Evolutionary conservation across 2,888 invertebrate species (phyloP).

Genomic region (Amorpha juglandis): DNA sequence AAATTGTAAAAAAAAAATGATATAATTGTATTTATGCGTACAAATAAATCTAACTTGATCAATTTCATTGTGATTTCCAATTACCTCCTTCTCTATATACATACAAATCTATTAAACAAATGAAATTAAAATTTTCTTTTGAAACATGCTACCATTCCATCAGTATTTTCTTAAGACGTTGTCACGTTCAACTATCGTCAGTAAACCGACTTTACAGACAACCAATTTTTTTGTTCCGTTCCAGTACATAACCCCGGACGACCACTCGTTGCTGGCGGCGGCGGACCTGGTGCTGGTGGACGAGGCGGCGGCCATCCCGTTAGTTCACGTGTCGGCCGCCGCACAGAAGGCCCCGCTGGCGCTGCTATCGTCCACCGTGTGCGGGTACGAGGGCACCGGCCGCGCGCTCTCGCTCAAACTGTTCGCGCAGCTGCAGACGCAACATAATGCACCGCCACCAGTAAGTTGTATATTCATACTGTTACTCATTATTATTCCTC

Average conservation of each 20-base stretch:
- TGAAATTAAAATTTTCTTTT: too few relatives aligned
- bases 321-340: conserved; percentile 94
- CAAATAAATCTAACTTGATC: too few relatives aligned
- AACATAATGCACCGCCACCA: conserved; percentile 85
- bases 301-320: conserved; percentile 99
- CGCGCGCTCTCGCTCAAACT: conserved; percentile 97
- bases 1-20: too few relatives aligned
- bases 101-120: too few relatives aligned
- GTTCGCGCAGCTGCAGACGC: conserved; percentile 91
- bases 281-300: conserved; percentile 98
- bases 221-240: too few relatives aligned
- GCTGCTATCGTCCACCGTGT: conserved; percentile 98
- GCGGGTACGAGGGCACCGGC: conserved; percentile 99
- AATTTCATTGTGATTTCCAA: too few relatives aligned
- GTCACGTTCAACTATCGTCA: too few relatives aligned
- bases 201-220: too few relatives aligned
- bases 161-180: too few relatives aligned
- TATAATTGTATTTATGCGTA: too few relatives aligned
- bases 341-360: conserved; percentile 96
- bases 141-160: too few relatives aligned
- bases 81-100: too few relatives aligned
- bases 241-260: conserved; percentile 97
- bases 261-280: conserved; percentile 93
- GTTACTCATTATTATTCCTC: neutral
- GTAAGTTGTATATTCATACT: conserved; percentile 60